Conservation (phyloP, 2,113 vertebrate species). For the Muscicapa adusta region DNA sequence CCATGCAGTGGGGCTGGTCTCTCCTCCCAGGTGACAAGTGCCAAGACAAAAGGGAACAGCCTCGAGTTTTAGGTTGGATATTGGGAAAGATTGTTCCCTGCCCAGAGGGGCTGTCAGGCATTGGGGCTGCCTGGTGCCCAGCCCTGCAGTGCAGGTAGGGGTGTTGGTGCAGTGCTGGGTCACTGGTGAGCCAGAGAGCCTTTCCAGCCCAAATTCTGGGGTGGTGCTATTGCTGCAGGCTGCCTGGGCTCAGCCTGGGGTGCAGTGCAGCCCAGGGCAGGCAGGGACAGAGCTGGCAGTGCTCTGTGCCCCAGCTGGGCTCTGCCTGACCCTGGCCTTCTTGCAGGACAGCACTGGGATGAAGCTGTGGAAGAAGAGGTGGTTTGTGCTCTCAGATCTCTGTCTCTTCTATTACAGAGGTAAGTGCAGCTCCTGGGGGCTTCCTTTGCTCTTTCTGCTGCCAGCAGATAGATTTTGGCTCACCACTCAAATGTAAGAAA, state of each 20-base stretch:
- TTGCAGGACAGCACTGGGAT: constrained; percentile 94
- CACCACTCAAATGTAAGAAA: neutral
- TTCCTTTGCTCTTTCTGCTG: neutral
- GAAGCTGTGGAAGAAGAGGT: constrained; percentile 98
- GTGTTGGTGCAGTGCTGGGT: neutral
- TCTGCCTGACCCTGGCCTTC: too few species aligned
- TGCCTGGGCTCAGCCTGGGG: too few species aligned
- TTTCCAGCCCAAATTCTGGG: too few species aligned
- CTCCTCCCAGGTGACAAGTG: neutral
- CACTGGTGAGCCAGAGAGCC: too few species aligned
- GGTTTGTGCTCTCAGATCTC: constrained; percentile 96
- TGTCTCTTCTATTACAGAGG: constrained; percentile 99
- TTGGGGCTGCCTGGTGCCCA: neutral
- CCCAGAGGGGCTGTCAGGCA: neutral
- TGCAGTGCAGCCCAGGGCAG: too few species aligned
- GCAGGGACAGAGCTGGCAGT: too few species aligned
- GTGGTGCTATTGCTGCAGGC: too few species aligned
- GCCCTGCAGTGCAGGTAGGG: fast-evolving
- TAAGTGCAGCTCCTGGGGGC: constrained; percentile 63
- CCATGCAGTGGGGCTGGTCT: neutral
- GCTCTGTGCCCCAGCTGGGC: too few species aligned
- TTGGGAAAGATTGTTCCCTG: neutral
- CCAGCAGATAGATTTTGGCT: neutral
- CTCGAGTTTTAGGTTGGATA: neutral
- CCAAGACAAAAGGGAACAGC: neutral